phyloP scores from a whole-genome alignment of 2,888 invertebrate species.

The Xylota segnis region DNA sequence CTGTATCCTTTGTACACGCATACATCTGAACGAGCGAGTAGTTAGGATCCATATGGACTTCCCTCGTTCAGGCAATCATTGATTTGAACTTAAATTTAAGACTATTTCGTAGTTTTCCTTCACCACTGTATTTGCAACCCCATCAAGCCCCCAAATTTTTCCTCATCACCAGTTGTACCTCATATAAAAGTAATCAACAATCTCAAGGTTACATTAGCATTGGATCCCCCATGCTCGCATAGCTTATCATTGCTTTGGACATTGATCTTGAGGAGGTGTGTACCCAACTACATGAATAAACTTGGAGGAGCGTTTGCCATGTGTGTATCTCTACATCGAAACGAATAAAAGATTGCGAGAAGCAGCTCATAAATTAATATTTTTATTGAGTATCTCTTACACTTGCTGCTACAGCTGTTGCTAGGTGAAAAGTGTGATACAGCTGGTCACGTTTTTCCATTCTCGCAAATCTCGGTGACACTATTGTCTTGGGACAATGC shows the following conservation, averaged over 20 bases:
- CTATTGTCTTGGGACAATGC: constrained; percentile 13
- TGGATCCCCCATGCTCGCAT: background rate
- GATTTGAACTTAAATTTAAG: too few species aligned
- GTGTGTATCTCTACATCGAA: background rate
- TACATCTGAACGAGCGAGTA: too few species aligned
- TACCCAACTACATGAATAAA: background rate
- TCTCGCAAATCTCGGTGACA: background rate
- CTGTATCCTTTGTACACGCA: too few species aligned
- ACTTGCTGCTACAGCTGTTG: background rate
- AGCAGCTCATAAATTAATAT: background rate
- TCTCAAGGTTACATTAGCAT: constrained; percentile 3
- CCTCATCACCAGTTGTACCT: too few species aligned
- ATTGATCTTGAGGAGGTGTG: constrained; percentile 32
- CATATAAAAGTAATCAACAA: background rate
- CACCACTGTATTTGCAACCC: too few species aligned
- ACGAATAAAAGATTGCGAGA: background rate
- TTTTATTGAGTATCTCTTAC: background rate
- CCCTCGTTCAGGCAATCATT: too few species aligned
- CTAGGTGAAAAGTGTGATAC: constrained; percentile 8
- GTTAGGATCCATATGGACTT: too few species aligned
- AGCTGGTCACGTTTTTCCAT: constrained; percentile 12
- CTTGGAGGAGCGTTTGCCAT: background rate
- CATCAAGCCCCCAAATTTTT: too few species aligned
- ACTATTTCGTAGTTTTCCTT: too few species aligned
- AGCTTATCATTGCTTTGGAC: background rate